Base-by-base conservation (phyloP, 1,140 invertebrate genomes). In the Pantala flavescens region DNA sequence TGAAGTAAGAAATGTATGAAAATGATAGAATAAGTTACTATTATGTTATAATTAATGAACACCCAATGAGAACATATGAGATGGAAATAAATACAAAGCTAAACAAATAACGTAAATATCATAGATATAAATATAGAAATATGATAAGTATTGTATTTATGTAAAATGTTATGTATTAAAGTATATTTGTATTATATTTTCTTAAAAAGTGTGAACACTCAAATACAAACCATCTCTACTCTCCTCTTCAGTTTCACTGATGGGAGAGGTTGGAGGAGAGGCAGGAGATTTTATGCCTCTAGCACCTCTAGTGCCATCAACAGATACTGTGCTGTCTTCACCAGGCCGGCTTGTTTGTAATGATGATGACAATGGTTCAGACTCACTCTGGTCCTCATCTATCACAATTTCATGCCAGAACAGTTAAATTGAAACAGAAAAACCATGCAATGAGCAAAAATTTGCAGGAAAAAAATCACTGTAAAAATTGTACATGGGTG, bases 241-340 rank as follows among this genome's bases (percentile, higher is more conserved):
- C 82, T 92, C 91, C 80, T 92, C 91, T 82, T 92, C 91, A 19
- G 90, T 91, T 85, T 92, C 91, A 77, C 89, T 90, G 75, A 86
- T 86, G 36, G 85, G 83, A 73, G 87, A 87, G 28, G 28, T 36
- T 36, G 28, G 28, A 36, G 28, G 28, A 36, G 28, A 36, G 28
- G 28, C 28, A 36, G 78, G 87, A 83, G 82, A 86, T 84, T 85
- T 91, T 88, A 82, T 70, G 28, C 28, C 28, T 36, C 28, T 36
- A 36, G 49, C n/a, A 63, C 49, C n/a, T 63, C 49, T 63, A 3
- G n/a, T 63, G n/a, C 49, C 49, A 63, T 63, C 49, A 16, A 63
- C 49, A 63, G 49, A 63, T 21, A 70, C n/a, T 12, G 23, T 76
- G n/a, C 43, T 73, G 14, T 76, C 75, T n/a, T 73, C 55, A 16